Evolutionary conservation across 2,888 invertebrate genomes (phyloP), one percentile per base, ranked within the genome.

Genomic region (Netelia melanura): DNA sequence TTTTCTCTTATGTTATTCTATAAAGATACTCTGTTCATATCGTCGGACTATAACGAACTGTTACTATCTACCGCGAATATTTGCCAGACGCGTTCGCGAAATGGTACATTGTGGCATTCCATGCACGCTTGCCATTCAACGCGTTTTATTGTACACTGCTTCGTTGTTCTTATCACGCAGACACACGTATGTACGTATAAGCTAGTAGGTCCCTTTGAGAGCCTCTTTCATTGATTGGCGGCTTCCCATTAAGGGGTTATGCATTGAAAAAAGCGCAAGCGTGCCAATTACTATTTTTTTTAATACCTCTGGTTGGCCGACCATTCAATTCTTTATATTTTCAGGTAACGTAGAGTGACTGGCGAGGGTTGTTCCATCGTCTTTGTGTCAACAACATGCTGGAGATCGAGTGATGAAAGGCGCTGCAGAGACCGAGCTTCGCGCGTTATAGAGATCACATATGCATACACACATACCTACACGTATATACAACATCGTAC

Each of bases 341-440:
- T 1, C 14, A 48, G 11, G 14, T 14, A 48, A 58, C 21, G n/a
- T 58, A 9, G n/a, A 58, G 17, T 48, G 14, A 10, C 48, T 48
- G 14, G 11, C 48, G 14, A 3, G 48, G 48, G 48, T 48, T 48
- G 48, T 48, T 14, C 48, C 48, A 14, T 14, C 48, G 30, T 54
- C 30, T 75, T 17, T 21, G 64, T 64, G 64, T 64, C 64, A 75
- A 25, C 52, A 52, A 52, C 64, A 64, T 25, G 52, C 64, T 64
- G 14, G 30, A 52, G 14, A 52, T 52, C 64, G n/a, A 30, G 54
- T 75, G 38, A 64, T 52, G 52, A 64, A 75, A 75, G 61, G 64
- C 64, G 75, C 52, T 38, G 52, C 6, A 11, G 11, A 64, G 75
- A 75, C n/a, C 30, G 64, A 38, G 52, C 48, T 75, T 64, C 8